Base-by-base conservation (phyloP, 2,888 invertebrate species). In the Dryomyza anilis region DNA sequence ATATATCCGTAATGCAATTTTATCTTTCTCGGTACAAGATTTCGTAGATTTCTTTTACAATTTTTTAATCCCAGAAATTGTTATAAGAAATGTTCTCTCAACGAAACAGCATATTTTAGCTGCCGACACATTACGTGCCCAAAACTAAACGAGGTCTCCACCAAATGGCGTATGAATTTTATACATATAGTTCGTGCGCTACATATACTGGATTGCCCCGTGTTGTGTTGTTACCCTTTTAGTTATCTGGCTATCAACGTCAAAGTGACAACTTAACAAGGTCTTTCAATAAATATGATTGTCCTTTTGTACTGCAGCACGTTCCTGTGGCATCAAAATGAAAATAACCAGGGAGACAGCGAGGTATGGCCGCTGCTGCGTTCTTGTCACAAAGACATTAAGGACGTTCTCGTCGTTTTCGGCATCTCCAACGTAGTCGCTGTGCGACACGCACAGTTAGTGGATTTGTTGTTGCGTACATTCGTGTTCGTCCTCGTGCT, bases 251-350 rank as follows among this genome's bases (percentile, higher is more conserved):
- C 19, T 59, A 46, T 46, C 48, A 48, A 33, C 29, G 30, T 46
- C 59, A 27, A 45, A 25, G 58, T 48, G 48, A 60, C 48, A 61
- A 25, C 39, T 43, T 61, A 61, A 61, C 39, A 19, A 53, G 53
- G 39, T 53, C 19, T 29, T 61, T 53, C 16, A n/a, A 60, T n/a
- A n/a, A 48, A 43, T 16, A 27, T 52, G 43, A 39, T 43, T 43
- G 43, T 27, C 25, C 60, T 36, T 50, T 16, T 19, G 14, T 39
- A 27, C 16, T 8, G 14, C 29, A 48, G 16, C 7, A 46, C 16
- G 21, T 21, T 10, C 25, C 25, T 43, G 12, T 14, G 21, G 14
- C 14, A 43, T n/a, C 23, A 10, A 23, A 48, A 33, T 30, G 21
- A 43, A 19, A 61, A 43, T 39, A 52, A 25, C 27, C 33, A 33